Evolutionary conservation across 2,888 invertebrate genomes (phyloP).

Genomic region (Mechanitis mazaeus): DNA sequence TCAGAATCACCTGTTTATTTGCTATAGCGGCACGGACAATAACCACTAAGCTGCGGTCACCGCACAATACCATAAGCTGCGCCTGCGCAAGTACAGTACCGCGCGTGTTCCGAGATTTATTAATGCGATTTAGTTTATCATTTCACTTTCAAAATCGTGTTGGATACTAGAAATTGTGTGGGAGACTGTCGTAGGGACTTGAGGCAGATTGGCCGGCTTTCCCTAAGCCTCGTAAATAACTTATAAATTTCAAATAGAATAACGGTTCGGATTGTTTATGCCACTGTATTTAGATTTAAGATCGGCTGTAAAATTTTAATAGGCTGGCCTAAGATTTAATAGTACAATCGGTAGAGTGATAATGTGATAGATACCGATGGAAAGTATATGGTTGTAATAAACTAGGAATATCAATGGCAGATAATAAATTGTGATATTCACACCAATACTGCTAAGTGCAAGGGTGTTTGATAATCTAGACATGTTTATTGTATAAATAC

Average conservation of each 20-base stretch:
- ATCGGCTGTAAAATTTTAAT: slow-evolving; percentile 39
- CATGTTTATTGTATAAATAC: no score
- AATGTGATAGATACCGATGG: slow-evolving; percentile 24
- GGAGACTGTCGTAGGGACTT: slow-evolving; percentile 46
- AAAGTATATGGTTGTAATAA: slow-evolving; percentile 23
- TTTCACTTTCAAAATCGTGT: slow-evolving; percentile 65
- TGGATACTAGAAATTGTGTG: slow-evolving; percentile 54
- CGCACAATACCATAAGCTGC: slow-evolving; percentile 27
- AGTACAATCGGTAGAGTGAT: slow-evolving; percentile 26
- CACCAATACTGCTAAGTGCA: not conserved
- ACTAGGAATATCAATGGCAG: not conserved
- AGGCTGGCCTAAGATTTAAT: slow-evolving; percentile 32
- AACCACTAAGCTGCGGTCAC: slow-evolving; percentile 20
- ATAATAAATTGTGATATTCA: slow-evolving; percentile 3
- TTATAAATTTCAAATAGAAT: slow-evolving; percentile 59
- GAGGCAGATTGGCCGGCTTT: slow-evolving; percentile 45
- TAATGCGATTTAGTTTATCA: slow-evolving; percentile 46
- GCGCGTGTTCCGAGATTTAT: slow-evolving; percentile 53
- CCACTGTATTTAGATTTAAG: slow-evolving; percentile 43
- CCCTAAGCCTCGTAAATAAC: slow-evolving; percentile 59
- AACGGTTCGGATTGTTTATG: slow-evolving; percentile 45
- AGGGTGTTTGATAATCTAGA: no score
- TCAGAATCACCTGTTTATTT: slow-evolving; percentile 21
- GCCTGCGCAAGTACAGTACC: slow-evolving; percentile 40
- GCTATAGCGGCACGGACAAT: slow-evolving; percentile 17